These are phyloP conservation scores for Spodoptera picta DNA, from an alignment of 2,888 invertebrate genomes.

Conservation along the genomic window DNA sequence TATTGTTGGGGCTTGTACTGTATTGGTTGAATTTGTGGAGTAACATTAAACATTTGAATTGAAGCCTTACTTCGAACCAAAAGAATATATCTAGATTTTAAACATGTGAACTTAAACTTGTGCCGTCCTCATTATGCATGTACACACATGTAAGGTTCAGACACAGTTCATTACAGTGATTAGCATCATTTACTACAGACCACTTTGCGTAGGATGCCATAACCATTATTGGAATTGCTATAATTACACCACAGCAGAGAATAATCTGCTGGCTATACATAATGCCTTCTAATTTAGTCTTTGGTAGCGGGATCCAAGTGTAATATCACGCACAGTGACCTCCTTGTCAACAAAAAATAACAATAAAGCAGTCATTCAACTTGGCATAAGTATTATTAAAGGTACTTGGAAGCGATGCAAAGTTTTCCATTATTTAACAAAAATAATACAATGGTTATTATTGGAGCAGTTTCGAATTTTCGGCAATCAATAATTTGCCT, in stretches of 20 bases:
- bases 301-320: slow-evolving; percentile 61
- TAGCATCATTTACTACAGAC: slow-evolving; percentile 61
- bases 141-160: slow-evolving; percentile 23
- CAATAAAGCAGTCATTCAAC: slow-evolving; percentile 79
- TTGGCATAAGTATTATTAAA: slow-evolving; percentile 68
- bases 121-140: slow-evolving; percentile 14
- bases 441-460: slow-evolving; percentile 59
- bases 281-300: slow-evolving; percentile 64
- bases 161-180: slow-evolving; percentile 66
- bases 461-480: slow-evolving; percentile 71
- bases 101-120: neutral
- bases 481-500: slow-evolving; percentile 76
- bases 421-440: slow-evolving; percentile 55
- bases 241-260: slow-evolving; percentile 65
- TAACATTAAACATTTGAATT: no score
- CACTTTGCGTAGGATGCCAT: slow-evolving; percentile 69
- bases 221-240: slow-evolving; percentile 66
- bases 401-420: slow-evolving; percentile 58
- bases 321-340: slow-evolving; percentile 64
- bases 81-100: no score
- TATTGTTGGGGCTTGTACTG: no score
- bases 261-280: slow-evolving; percentile 57
- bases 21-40: no score
- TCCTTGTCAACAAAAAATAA: slow-evolving; percentile 68
- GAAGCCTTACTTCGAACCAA: no score